Conservation (phyloP, 2,888 invertebrate genomes). For the Ophion obscuratus region DNA sequence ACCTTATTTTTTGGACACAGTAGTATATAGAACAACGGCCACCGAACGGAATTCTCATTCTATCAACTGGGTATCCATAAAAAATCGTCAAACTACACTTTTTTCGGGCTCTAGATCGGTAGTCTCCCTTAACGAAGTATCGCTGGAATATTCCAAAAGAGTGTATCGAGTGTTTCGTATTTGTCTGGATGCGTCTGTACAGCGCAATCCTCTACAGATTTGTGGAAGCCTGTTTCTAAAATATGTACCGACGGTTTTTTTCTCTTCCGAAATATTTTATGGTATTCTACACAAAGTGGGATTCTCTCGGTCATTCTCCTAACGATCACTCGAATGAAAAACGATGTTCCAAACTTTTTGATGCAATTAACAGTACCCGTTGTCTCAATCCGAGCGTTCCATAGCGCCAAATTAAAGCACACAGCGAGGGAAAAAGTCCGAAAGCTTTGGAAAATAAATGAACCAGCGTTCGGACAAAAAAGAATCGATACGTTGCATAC, state of each 20-base stretch:
- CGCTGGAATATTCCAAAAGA: not conserved
- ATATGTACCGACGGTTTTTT: not conserved
- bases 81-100: not conserved
- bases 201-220: not conserved
- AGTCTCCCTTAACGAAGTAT: not conserved
- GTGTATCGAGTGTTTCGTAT: not conserved
- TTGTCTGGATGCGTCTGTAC: not conserved
- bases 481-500: not conserved
- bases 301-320: not conserved
- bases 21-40: not conserved
- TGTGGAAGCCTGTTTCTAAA: not conserved
- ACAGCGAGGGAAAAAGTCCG: not conserved
- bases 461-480: not conserved
- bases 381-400: not conserved
- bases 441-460: not conserved
- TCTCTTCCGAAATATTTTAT: not conserved
- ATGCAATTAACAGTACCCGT: slow-evolving; percentile 10
- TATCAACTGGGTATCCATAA: not conserved
- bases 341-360: slow-evolving; percentile 2
- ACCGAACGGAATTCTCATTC: not conserved
- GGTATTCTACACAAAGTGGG: not conserved
- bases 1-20: too few species aligned
- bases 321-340: not conserved
- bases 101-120: not conserved
- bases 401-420: slow-evolving; percentile 10